Evolutionary conservation across 2,113 vertebrate species (phyloP).

Genomic region (Hemibagrus wyckioides): DNA sequence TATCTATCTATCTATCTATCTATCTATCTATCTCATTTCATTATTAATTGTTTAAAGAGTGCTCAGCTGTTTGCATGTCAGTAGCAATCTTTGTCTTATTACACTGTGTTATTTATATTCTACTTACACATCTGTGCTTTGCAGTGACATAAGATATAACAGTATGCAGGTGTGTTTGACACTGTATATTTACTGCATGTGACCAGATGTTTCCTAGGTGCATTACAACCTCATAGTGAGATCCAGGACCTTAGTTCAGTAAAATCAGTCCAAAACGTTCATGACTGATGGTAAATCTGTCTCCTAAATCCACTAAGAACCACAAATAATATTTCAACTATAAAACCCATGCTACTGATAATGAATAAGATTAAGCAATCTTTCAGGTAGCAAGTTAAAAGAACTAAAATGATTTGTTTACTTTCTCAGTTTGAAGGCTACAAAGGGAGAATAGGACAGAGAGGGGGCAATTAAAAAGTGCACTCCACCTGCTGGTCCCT

Average conservation of each 20-base stretch:
- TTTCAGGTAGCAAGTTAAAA: neutral
- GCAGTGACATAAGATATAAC: slow-evolving; percentile 51
- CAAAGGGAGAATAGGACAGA: slow-evolving; percentile 18
- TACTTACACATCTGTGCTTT: slow-evolving; percentile 65
- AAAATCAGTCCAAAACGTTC: neutral
- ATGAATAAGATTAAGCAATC: neutral
- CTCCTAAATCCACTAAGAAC: neutral
- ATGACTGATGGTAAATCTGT: neutral
- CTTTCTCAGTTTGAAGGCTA: neutral
- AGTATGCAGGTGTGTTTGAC: slow-evolving; percentile 31
- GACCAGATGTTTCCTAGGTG: slow-evolving; percentile 62
- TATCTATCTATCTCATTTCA: slow-evolving; percentile 61
- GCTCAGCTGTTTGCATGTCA: slow-evolving; percentile 69
- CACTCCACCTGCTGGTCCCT: slow-evolving; percentile 63
- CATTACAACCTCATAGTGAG: slow-evolving; percentile 56
- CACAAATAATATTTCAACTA: neutral
- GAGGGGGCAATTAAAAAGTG: slow-evolving; percentile 69
- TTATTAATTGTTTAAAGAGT: slow-evolving; percentile 68
- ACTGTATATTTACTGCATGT: slow-evolving; percentile 62
- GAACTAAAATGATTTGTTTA: slow-evolving; percentile 28
- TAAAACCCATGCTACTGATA: neutral
- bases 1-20: slow-evolving; percentile 36
- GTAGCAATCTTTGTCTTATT: slow-evolving; percentile 58
- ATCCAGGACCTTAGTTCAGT: slow-evolving; percentile 1
- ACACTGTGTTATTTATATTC: slow-evolving; percentile 69